A percentile compares a stretch with the other conserved stretches of the same genome.
Conservation (phyloP, 2,888 invertebrate genomes). For the Cecidostiba fungosa region DNA sequence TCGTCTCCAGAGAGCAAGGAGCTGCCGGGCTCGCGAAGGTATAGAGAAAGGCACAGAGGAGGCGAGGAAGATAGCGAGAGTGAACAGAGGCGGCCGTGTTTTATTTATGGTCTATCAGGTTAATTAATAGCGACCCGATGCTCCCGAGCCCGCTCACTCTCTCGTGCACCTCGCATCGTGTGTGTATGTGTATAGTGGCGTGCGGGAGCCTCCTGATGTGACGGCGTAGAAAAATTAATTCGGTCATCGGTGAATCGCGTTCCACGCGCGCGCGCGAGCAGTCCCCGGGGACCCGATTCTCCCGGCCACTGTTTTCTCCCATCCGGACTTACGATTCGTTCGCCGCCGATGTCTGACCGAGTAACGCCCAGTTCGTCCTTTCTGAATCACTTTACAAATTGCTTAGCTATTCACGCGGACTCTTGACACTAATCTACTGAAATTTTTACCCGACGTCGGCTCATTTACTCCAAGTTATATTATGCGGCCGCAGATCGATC, state of each 20-base stretch:
- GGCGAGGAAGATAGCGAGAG: slow-evolving; percentile 66
- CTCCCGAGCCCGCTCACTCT: slow-evolving; percentile 55
- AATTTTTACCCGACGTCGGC: slow-evolving; percentile 43
- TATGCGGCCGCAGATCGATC: slow-evolving; percentile 26
- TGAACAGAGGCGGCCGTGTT: slow-evolving; percentile 66
- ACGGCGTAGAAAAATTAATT: slow-evolving; percentile 73
- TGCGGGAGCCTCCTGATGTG: slow-evolving; percentile 49
- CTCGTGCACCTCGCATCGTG: neutral
- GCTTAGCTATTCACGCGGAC: slow-evolving; percentile 56
- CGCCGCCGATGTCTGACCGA: slow-evolving; percentile 52
- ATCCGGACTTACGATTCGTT: slow-evolving; percentile 58
- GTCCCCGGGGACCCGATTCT: slow-evolving; percentile 51
- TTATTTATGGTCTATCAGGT: slow-evolving; percentile 78
- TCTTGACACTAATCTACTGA: slow-evolving; percentile 50
- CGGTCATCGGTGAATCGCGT: slow-evolving; percentile 65
- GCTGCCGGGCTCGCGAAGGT: slow-evolving; percentile 61
- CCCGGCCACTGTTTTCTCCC: slow-evolving; percentile 33
- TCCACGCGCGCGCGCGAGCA: slow-evolving; percentile 28
- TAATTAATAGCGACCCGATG: slow-evolving; percentile 77
- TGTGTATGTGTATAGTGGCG: slow-evolving; percentile 36
- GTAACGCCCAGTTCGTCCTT: slow-evolving; percentile 55
- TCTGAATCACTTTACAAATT: slow-evolving; percentile 65
- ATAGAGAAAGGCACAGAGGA: slow-evolving; percentile 62
- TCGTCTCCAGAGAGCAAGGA: slow-evolving; percentile 72
- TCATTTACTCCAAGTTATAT: slow-evolving; percentile 40